Base-by-base conservation (phyloP, 2,113 vertebrate genomes). In the Thinocorus orbignyianus region DNA sequence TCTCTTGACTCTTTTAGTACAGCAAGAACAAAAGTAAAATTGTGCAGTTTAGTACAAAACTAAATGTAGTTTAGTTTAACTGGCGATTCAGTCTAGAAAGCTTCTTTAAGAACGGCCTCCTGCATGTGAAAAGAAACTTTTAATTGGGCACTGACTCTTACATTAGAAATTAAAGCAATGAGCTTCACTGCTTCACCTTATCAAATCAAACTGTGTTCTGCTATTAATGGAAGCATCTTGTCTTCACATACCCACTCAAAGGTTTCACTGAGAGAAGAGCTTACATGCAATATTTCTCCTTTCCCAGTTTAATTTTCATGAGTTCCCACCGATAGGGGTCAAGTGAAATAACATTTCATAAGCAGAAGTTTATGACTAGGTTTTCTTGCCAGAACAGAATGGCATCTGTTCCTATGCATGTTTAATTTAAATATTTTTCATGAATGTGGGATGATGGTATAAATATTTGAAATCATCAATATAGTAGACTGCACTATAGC, bases 381-480 rank as follows among this genome's bases (percentile, higher is more conserved):
- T 95, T 97, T 96, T 97, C 93, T 93, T 97, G 91, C 94, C 89
- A 96, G 96, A 96, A 96, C 88, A 96, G 95, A 97, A 96, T 94
- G 94, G 86, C 96, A 97, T 97, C 97, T 97, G 96, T 97, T 97
- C 90, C 93, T 93, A 95, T 95, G 88, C 96, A 97, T 97, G 96
- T 97, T 97, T 97, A 96, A 96, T 97, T 97, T 97, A 97, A 97
- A 96, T 96, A 96, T 95, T 96, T 97, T 96, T 93, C 95, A 97
- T 97, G 96, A 97, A 97, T 97, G 96, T 95, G 95, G 95, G 95
- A 97, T 95, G 95, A 97, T 94, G 95, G 96, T 89, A 97, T 97
- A 97, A 97, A 97, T 97, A 97, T 97, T 97, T 97, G 95, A 97
- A 97, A 96, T 97, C 96, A 97, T 97, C 96, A 95, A 96, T 97